Evolutionary conservation across 2,113 vertebrate species (phyloP), one percentile per base, ranked within the genome.

Genomic region (Rallus limicola): DNA sequence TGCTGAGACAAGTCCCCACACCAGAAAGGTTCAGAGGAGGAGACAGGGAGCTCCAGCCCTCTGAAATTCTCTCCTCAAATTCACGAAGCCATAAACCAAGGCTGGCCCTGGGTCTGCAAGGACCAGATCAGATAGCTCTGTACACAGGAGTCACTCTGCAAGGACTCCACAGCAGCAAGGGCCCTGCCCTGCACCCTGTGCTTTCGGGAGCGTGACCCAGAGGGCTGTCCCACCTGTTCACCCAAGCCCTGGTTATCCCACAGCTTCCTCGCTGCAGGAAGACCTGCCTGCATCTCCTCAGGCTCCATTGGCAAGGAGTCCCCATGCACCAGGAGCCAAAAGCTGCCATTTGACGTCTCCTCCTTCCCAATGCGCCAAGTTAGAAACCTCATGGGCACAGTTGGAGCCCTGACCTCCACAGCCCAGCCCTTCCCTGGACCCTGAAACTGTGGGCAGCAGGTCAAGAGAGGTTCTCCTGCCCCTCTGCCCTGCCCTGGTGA

Each of bases 111-210:
- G 40, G 33, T 53, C 60, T 71, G 26, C 2, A 4, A 64, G 65
- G 58, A 62, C 28, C 26, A 42, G 68, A 70, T 38, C 62, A 0
- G 0, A 42, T 1, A 79, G 24, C 10, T 4, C 24, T n/a, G 44
- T 46, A 46, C 44, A 46, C 44, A 8, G 44, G 44, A 46, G 44
- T 46, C 44, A 18, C 44, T 46, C 44, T 46, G 44, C 44, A 46
- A 46, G 15, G 44, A 46, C 42, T 59, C 77, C 23, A 1, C 0
- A 0, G 11, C n/a, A 34, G 11, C 1, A 17, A 5, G 31, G 91
- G 33, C 36, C 50, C n/a, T 40, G 55, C 60, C 31, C 46, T 25
- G 8, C 65, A 55, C 67, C 2, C 44, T 46, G 1, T n/a, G 33
- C 42, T 26, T 52, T 5, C 6, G 24, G 48, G 33, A 29, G 48